Base-by-base conservation (phyloP, 2,797 vertebrate species). In the Lithobates sylvaticus region DNA sequence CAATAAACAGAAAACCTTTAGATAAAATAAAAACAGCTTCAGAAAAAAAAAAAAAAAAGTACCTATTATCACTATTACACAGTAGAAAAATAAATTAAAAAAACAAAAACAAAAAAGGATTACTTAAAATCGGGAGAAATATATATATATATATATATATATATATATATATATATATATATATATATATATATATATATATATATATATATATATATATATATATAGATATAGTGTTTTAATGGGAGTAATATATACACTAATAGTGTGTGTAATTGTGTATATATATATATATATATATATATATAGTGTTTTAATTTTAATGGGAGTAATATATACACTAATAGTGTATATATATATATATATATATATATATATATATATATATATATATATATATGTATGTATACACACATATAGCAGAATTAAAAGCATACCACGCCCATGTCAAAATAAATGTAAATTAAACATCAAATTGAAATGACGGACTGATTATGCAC, bases 21-120 rank as follows among this genome's bases (percentile, higher is more conserved):
- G 68, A 86, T 80, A 81, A 74, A 85, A 79, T 67, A 85, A 85
- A 81, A 85, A 75, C 61, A 80, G 84, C 72, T 65, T 64, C 54
- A 72, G 68, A 47, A 67, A 80, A 78, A 73, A 67, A 47, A n/a
- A n/a, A n/a, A 67, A 80, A 73, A 73, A 67, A n/a, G 42, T 64
- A 68, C 80, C 58, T 78, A 83, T 36, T 58, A 12, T 87, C 69
- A 78, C 81, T 84, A 86, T 69, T 84, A 88, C 87, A 89, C 85
- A 83, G 84, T 89, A 90, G 87, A 89, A 90, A 90, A 90, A 90
- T 89, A 90, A 90, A 88, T 88, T 42, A 87, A 86, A 88, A 88
- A 72, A 10, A 29, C 29, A 58, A 81, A 42, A 67, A 36, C 34
- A 54, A 64, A 50, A 54, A 16, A 54, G 16, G 47, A 18, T 67